These are phyloP conservation scores for Drusus annulatus DNA, from an alignment of 1,140 invertebrate species.

Conservation along the genomic window DNA sequence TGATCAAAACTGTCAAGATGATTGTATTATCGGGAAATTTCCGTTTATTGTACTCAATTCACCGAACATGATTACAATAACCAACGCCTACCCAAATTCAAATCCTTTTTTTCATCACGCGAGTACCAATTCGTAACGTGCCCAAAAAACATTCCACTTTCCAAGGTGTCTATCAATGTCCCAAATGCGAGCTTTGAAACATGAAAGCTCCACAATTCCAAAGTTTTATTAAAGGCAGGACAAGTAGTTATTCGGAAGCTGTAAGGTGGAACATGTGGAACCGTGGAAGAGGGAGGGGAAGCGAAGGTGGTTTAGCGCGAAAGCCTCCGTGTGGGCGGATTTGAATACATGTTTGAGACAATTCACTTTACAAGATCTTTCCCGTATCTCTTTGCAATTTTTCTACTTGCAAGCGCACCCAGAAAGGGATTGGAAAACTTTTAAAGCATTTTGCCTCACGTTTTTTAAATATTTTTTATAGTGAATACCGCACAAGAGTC, in stretches of 20 bases:
- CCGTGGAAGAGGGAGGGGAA: not conserved
- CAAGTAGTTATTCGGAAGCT: not conserved
- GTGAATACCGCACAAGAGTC: no score
- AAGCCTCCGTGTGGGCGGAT: not conserved
- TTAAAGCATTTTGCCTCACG: no score
- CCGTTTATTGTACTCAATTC: no score
- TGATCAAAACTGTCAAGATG: no score
- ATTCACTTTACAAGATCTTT: conserved; percentile 20
- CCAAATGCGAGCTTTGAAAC: not conserved
- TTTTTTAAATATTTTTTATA: no score
- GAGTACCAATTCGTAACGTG: no score
- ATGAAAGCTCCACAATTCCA: not conserved
- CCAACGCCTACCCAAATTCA: no score
- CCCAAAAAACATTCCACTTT: no score
- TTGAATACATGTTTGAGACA: conserved; percentile 34
- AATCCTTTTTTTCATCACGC: no score
- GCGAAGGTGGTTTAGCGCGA: not conserved
- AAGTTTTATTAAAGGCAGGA: not conserved
- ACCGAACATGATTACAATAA: no score
- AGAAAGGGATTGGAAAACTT: no score
- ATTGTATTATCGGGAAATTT: no score
- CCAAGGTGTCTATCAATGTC: not conserved
- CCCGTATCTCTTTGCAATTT: conserved; percentile 13
- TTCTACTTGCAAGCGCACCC: not conserved
- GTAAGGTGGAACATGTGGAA: not conserved